These are phyloP conservation scores for Galerucella nymphaeae DNA, from an alignment of 2,888 invertebrate genomes.

Conservation along the genomic window DNA sequence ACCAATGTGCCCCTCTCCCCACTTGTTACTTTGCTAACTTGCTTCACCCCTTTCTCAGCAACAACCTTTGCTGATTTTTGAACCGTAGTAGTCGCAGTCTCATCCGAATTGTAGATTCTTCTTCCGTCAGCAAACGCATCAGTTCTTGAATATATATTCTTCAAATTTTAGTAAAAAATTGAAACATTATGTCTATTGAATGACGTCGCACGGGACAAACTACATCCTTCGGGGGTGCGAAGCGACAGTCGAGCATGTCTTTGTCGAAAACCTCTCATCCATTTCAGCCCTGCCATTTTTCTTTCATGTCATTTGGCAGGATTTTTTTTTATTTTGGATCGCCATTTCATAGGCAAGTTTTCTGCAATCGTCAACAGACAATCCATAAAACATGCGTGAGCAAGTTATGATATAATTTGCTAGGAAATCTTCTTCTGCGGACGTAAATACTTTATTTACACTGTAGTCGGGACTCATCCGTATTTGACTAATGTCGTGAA, in stretches of 20 bases:
- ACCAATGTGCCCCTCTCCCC: slow-evolving; percentile 24
- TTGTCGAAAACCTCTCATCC: slow-evolving; percentile 28
- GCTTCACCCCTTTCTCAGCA: slow-evolving; percentile 33
- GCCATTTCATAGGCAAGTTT: slow-evolving; percentile 33
- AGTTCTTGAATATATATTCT: slow-evolving; percentile 31
- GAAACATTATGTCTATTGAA: slow-evolving; percentile 29
- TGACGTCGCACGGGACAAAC: slow-evolving; percentile 24
- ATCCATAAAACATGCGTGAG: slow-evolving; percentile 23
- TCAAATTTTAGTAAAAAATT: slow-evolving; percentile 34
- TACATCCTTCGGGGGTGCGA: slow-evolving; percentile 29
- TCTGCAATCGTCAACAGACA: slow-evolving; percentile 25
- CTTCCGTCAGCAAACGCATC: slow-evolving; percentile 34
- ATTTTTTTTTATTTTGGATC: slow-evolving; percentile 27
- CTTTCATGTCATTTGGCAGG: slow-evolving; percentile 57
- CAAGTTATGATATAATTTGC: slow-evolving; percentile 25
- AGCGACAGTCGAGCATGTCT: slow-evolving; percentile 28
- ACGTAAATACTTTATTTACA: slow-evolving; percentile 31
- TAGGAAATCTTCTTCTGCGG: slow-evolving; percentile 22
- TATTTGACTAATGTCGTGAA: slow-evolving; percentile 19
- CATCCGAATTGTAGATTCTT: slow-evolving; percentile 41
- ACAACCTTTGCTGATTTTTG: slow-evolving; percentile 41
- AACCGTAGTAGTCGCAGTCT: slow-evolving; percentile 41
- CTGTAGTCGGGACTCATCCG: slow-evolving; percentile 33
- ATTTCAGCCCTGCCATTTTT: slow-evolving; percentile 52
- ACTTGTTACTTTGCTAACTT: slow-evolving; percentile 35